These are phyloP conservation scores for Mergus octosetaceus DNA, from an alignment of 2,797 vertebrate genomes.

Conservation along the genomic window DNA sequence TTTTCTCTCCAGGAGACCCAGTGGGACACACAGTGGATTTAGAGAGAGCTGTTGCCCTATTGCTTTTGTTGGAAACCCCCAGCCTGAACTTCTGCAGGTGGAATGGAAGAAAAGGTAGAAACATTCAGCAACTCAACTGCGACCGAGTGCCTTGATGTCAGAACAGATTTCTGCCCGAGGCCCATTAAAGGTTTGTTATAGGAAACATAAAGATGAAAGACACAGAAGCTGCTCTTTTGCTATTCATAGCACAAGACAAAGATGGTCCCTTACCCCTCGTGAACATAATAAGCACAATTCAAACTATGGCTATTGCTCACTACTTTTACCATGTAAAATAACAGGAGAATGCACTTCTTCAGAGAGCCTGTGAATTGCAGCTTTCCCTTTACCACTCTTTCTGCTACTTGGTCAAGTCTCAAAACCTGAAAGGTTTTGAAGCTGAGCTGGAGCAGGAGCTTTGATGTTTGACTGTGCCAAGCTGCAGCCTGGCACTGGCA, in stretches of 20 bases:
- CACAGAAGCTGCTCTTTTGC: background rate
- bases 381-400: background rate
- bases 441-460: background rate
- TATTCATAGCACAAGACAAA: background rate
- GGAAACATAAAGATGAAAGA: background rate
- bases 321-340: background rate
- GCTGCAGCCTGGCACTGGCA: background rate
- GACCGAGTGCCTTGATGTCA: background rate
- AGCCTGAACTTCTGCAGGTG: background rate
- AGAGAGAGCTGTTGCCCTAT: accelerated
- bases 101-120: background rate
- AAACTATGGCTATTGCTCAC: accelerated
- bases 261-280: background rate
- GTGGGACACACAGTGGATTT: too few species aligned
- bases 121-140: background rate
- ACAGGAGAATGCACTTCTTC: background rate
- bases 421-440: conserved; percentile 16
- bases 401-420: background rate
- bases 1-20: background rate
- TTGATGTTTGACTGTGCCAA: background rate
- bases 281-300: background rate
- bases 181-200: background rate
- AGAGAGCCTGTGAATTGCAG: background rate
- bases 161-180: background rate
- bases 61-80: background rate